Evolutionary conservation across 2,113 vertebrate genomes (phyloP).

Genomic region (Benitochromis conjunctus): DNA sequence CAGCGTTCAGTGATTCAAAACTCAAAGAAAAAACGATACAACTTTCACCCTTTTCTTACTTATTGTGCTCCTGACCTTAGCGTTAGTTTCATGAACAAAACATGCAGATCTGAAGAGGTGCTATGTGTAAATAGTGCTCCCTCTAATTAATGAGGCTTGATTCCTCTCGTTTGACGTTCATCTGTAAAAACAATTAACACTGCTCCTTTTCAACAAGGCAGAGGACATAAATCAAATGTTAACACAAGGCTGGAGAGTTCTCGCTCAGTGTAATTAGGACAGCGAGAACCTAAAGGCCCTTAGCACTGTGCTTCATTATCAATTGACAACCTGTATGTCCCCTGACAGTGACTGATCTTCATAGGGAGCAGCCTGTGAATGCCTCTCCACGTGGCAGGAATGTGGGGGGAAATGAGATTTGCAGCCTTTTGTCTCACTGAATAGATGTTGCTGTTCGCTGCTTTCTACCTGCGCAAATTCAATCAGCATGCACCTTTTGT

Average conservation of each 20-base stretch:
- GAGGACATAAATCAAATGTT: constrained; percentile 93
- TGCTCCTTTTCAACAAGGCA: constrained; percentile 79
- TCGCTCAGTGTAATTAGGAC: constrained; percentile 85
- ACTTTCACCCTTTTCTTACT: not conserved
- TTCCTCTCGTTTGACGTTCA: constrained; percentile 85
- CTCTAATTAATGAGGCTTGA: constrained; percentile 82
- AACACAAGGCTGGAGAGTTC: constrained; percentile 84
- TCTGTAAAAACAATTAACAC: constrained; percentile 93
- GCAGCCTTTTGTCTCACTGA: constrained; percentile 59
- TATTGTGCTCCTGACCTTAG: not conserved
- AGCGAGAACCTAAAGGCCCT: constrained; percentile 79
- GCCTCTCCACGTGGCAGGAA: constrained; percentile 27
- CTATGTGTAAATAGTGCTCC: constrained; percentile 67
- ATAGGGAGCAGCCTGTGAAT: constrained; percentile 50
- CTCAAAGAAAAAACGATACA: not conserved
- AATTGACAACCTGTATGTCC: constrained; percentile 82
- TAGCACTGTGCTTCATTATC: constrained; percentile 75
- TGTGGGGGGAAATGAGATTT: constrained; percentile 50
- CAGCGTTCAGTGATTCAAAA: not conserved
- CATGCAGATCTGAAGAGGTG: constrained; percentile 45
- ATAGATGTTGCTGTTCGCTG: constrained; percentile 23
- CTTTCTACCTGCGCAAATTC: constrained; percentile 46
- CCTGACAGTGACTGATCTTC: constrained; percentile 77
- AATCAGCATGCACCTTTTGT: constrained; percentile 34
- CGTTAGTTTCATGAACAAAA: not conserved